phyloP scores from a whole-genome alignment of 2,888 invertebrate genomes.

The Phrixothrix hirtus region DNA sequence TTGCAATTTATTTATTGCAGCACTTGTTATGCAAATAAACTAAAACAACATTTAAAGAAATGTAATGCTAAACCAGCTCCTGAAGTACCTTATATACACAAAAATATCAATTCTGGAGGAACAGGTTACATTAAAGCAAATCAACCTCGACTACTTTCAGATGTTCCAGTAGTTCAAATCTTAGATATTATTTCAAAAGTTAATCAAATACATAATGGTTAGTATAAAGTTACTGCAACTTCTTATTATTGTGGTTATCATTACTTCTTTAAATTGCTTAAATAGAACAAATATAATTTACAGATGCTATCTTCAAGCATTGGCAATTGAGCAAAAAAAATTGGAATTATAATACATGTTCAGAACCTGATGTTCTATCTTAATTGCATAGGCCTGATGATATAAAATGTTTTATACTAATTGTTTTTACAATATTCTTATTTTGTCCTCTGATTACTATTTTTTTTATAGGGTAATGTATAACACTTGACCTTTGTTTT shows the following conservation, averaged over 20 bases:
- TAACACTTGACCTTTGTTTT: too few species aligned
- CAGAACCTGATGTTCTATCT: too few species aligned
- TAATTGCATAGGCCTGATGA: too few species aligned
- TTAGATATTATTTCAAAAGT: conserved; percentile 55
- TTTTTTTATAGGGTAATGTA: too few species aligned
- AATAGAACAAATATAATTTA: too few species aligned
- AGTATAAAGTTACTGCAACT: conserved; percentile 10
- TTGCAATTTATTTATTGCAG: conserved; percentile 60
- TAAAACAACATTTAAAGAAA: conserved; percentile 70
- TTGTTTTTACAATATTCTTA: too few species aligned
- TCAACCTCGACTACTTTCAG: conserved; percentile 50
- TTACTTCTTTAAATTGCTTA: too few species aligned
- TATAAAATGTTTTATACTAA: too few species aligned
- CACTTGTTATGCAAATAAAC: conserved; percentile 68
- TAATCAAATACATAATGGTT: conserved; percentile 53
- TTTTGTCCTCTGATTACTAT: too few species aligned
- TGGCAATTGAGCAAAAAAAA: too few species aligned
- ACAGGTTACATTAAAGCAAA: conserved; percentile 22
- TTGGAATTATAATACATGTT: too few species aligned
- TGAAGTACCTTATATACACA: conserved; percentile 60
- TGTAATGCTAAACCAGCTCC: conserved; percentile 69
- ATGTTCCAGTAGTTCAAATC: conserved; percentile 52
- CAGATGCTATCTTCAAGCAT: too few species aligned
- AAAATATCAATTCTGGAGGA: conserved; percentile 58
- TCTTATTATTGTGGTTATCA: neutral